Conservation (phyloP, 2,113 vertebrate species). For the Chloropsis hardwickii region DNA sequence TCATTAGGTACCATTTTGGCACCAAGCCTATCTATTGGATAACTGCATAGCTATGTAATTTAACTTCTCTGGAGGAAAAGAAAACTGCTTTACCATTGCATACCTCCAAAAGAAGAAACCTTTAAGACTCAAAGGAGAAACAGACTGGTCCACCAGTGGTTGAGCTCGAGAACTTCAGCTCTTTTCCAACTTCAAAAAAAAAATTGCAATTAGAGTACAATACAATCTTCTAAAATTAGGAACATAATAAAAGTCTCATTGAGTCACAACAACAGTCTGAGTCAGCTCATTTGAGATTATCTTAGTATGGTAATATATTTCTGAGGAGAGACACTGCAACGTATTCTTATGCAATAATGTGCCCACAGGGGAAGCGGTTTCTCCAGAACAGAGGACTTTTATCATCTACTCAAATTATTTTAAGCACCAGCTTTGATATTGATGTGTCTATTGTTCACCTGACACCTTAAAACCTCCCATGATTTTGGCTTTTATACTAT, state of each 20-base stretch:
- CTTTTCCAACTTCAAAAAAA: neutral
- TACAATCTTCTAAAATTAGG: neutral
- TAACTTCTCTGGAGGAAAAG: conserved; percentile 1
- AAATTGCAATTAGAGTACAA: neutral
- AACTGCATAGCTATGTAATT: conserved; percentile 24
- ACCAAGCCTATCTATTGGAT: conserved; percentile 26
- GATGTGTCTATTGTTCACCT: neutral
- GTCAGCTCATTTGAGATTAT: neutral
- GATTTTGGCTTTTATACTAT: neutral
- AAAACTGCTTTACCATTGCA: neutral
- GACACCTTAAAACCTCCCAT: neutral
- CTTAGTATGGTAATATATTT: neutral
- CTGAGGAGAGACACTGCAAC: neutral
- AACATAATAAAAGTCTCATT: neutral
- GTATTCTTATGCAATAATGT: neutral
- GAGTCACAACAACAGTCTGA: neutral
- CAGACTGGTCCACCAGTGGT: neutral
- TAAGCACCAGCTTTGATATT: neutral
- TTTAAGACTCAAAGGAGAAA: neutral
- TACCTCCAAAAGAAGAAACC: neutral
- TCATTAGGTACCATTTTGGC: conserved; percentile 49
- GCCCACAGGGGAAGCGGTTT: conserved; percentile 1
- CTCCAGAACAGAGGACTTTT: neutral
- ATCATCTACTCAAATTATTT: neutral
- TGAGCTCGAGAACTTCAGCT: neutral